Evolutionary conservation across 2,797 vertebrate species (phyloP).

Genomic region (Lateolabrax maculatus): DNA sequence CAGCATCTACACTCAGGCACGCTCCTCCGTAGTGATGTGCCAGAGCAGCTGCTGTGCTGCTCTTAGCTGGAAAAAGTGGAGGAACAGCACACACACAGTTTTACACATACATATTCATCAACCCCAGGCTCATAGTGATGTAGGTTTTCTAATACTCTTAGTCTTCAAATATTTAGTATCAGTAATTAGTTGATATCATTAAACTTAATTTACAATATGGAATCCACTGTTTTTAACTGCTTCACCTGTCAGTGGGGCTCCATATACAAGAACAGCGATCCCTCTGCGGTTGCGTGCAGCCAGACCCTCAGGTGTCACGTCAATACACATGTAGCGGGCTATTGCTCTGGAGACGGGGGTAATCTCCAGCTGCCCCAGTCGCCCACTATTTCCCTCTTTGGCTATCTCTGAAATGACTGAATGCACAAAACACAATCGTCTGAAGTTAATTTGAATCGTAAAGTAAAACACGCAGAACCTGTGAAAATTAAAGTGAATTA

Average conservation of each 20-base stretch:
- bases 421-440: neutral
- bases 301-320: constrained; percentile 79
- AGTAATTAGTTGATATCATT: neutral
- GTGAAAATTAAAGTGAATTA: neutral
- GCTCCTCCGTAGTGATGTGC: constrained; percentile 84
- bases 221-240: neutral
- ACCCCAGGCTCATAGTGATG: neutral
- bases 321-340: constrained; percentile 83
- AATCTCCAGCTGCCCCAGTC: constrained; percentile 77
- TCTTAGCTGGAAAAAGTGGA: constrained; percentile 84
- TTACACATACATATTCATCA: neutral
- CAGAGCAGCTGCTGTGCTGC: constrained; percentile 77
- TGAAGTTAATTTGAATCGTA: neutral
- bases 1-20: constrained; percentile 85
- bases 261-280: constrained; percentile 88
- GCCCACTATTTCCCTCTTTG: constrained; percentile 31
- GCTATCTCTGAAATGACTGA: constrained; percentile 57
- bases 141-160: neutral
- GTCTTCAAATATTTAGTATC: constrained; percentile 1
- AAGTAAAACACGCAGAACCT: neutral
- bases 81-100: neutral
- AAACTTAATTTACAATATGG: neutral
- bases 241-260: constrained; percentile 90
- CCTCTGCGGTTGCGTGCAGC: constrained; percentile 81
- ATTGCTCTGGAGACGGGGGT: constrained; percentile 86